These are phyloP conservation scores for Lydus trimaculatus DNA, from an alignment of 2,888 invertebrate species.

Conservation along the genomic window DNA sequence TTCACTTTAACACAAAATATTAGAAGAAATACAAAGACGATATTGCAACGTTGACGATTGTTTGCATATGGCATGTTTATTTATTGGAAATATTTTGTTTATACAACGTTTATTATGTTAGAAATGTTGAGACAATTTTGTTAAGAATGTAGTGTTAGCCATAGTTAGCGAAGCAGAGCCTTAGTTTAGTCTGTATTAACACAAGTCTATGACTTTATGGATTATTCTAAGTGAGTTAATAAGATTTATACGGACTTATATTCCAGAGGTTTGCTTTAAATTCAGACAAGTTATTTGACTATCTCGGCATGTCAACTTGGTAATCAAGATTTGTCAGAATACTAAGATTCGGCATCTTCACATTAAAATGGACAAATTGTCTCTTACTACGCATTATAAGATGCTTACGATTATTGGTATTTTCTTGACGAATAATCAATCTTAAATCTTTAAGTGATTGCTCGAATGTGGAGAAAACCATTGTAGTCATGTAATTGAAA, in stretches of 20 bases:
- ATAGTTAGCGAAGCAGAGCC: conserved; percentile 32
- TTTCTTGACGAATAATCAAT: conserved; percentile 43
- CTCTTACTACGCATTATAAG: conserved; percentile 38
- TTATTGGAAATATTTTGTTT: conserved; percentile 19
- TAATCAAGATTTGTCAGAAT: conserved; percentile 41
- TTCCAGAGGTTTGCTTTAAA: conserved; percentile 37
- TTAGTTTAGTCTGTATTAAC: conserved; percentile 31
- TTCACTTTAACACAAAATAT: not conserved
- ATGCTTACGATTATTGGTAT: conserved; percentile 41
- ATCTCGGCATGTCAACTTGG: conserved; percentile 36
- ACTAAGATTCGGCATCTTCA: conserved; percentile 31
- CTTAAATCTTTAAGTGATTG: conserved; percentile 32
- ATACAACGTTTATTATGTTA: conserved; percentile 30
- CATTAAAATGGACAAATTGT: conserved; percentile 37
- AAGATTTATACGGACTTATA: conserved; percentile 44
- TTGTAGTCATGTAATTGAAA: conserved; percentile 12
- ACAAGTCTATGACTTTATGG: conserved; percentile 31
- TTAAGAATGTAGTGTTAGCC: conserved; percentile 30
- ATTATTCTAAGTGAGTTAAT: conserved; percentile 40
- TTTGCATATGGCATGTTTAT: conserved; percentile 10
- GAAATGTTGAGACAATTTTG: conserved; percentile 29
- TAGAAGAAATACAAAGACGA: not conserved
- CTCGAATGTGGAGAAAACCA: conserved; percentile 31
- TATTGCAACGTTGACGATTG: conserved; percentile 1
- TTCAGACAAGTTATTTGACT: conserved; percentile 36